A percentile compares a stretch with the other conserved stretches of the same genome.
These are phyloP conservation scores for Monomorium pharaonis DNA, from an alignment of 1,140 invertebrate species.

Conservation along the genomic window DNA sequence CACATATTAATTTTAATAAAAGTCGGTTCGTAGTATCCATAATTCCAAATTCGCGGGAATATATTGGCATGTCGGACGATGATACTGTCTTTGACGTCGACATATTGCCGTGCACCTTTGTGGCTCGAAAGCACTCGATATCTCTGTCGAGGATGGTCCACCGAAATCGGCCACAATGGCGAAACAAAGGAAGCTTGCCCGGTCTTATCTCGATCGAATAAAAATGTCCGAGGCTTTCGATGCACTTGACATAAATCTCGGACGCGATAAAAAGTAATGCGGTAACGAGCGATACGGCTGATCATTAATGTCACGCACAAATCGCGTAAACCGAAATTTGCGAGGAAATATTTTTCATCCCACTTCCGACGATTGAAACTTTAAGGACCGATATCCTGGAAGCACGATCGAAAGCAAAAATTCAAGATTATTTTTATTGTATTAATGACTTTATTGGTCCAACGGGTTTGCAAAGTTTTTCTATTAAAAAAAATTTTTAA, in stretches of 20 bases:
- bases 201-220: slow-evolving; percentile 72
- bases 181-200: slow-evolving; percentile 64
- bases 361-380: neutral
- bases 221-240: slow-evolving; percentile 63
- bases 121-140: neutral
- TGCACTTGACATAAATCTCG: slow-evolving; percentile 76
- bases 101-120: neutral
- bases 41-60: neutral
- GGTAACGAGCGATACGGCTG: slow-evolving; percentile 61
- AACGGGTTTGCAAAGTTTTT: neutral
- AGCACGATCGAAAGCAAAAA: neutral
- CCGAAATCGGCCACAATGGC: slow-evolving; percentile 48
- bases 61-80: neutral
- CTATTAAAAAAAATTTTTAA: neutral
- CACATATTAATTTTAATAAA: neutral
- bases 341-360: slow-evolving; percentile 3
- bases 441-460: neutral
- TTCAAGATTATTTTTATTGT: neutral
- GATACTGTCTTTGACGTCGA: neutral
- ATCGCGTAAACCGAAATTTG: slow-evolving; percentile 25
- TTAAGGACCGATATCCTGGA: neutral
- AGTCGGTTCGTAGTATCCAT: too few relatives aligned
- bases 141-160: slow-evolving; percentile 4
- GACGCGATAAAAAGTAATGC: slow-evolving; percentile 60
- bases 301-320: slow-evolving; percentile 62